Evolutionary conservation across 2,797 vertebrate genomes (phyloP), one percentile per base, ranked within the genome.

Genomic region (Psittacula derbiana): DNA sequence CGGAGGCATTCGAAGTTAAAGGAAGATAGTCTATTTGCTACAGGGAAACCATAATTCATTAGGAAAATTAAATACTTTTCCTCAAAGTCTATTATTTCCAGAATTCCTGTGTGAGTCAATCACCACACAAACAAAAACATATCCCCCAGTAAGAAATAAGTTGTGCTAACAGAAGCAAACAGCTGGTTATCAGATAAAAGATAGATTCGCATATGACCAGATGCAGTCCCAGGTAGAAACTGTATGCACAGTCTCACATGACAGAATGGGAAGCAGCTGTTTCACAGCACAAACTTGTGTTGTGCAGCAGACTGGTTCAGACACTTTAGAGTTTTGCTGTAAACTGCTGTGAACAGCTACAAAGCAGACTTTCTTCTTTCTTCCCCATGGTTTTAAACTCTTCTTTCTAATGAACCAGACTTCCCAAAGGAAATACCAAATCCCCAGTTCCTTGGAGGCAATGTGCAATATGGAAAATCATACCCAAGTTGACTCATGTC

Each of bases 1-100:
- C 99, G 99, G 97, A 99, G 98, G 98, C 99, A 99, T 99, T 99
- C 99, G 7, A 99, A 99, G 97, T 99, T 99, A 97, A 99, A 99
- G 93, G 99, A 99, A n/a, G 99, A 98, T 95, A 99, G 99, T 96
- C 99, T 98, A 74, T 99, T 98, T 97, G 98, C 99, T 99, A 96
- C 67, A 94, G 91, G 65, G 41, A 67, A 92, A 91, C 69, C 90
- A 93, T 9, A 93, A 80, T 55, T 31, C 50, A 15, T 65, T 76
- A 94, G 90, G 46, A 73, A 86, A 86, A 84, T 28, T 6, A 23
- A 53, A 17, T 7, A 21, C 50, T 86, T 72, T 71, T 67, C 53
- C 43, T 82, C 36, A 30, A 55, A 72, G 40, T 47, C 62, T 79
- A 4, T 64, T 61, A 81, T 78, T 88, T 93, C 43, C n/a, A 79